phyloP scores from a whole-genome alignment of 2,113 vertebrate species.

The Eulacestoma nigropectus region DNA sequence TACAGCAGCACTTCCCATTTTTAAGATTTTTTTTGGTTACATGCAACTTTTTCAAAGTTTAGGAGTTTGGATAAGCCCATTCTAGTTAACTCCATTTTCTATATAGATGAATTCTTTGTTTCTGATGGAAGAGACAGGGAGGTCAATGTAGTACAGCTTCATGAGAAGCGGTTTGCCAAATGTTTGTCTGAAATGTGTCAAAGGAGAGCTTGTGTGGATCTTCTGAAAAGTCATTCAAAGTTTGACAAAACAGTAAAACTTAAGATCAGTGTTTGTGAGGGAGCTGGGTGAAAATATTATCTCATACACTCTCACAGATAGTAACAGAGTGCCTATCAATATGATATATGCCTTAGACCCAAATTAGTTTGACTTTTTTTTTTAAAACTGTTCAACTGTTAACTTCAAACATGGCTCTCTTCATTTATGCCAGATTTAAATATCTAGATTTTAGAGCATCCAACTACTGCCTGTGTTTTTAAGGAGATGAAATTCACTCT shows the following conservation, averaged over 20 bases:
- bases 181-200: not conserved
- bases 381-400: not conserved
- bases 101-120: not conserved
- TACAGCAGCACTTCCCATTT: not conserved
- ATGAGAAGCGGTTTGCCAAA: not conserved
- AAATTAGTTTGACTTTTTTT: not conserved
- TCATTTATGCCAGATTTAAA: not conserved
- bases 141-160: not conserved
- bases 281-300: not conserved
- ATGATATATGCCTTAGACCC: not conserved
- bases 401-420: not conserved
- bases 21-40: not conserved
- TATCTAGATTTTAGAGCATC: not conserved
- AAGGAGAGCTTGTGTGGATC: not conserved
- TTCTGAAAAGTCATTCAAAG: not conserved
- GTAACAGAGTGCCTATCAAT: not conserved
- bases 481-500: not conserved
- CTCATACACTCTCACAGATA: fast-evolving
- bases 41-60: not conserved
- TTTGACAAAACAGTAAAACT: not conserved
- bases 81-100: not conserved
- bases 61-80: not conserved
- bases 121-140: not conserved
- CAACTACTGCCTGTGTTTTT: not conserved
- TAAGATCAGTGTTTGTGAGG: not conserved